These are phyloP conservation scores for Istiophorus platypterus DNA, from an alignment of 2,113 vertebrate genomes.

Conservation along the genomic window DNA sequence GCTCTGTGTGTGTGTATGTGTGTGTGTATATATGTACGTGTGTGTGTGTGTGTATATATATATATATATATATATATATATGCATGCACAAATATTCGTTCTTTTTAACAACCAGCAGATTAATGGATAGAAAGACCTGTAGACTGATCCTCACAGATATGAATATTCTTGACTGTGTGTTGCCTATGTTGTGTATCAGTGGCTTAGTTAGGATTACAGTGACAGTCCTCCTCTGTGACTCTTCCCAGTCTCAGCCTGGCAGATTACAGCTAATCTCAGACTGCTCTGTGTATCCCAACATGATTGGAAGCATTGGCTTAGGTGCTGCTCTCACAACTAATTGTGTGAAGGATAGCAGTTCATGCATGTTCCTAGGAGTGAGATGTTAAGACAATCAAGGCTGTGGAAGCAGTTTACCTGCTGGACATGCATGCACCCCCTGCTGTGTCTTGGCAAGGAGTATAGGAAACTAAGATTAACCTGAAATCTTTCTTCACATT, in stretches of 20 bases:
- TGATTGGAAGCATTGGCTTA: slow-evolving; percentile 16
- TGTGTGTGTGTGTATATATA: no score
- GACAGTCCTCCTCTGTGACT: slow-evolving; percentile 64
- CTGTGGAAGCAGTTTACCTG: background rate
- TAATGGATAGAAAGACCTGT: slow-evolving; percentile 15
- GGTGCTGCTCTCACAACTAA: background rate
- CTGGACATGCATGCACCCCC: slow-evolving; percentile 11
- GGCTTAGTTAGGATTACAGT: slow-evolving; percentile 72
- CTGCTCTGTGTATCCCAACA: slow-evolving; percentile 38
- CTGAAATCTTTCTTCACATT: slow-evolving; percentile 13
- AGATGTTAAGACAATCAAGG: background rate
- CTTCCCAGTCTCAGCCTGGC: slow-evolving; percentile 46
- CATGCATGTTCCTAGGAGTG: background rate
- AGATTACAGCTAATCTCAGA: slow-evolving; percentile 79
- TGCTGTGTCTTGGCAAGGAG: slow-evolving; percentile 5
- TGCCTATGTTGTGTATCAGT: slow-evolving; percentile 24
- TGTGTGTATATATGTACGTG: no score
- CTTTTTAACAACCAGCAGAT: background rate
- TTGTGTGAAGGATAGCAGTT: slow-evolving; percentile 2
- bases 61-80: no score
- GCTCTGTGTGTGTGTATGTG: no score
- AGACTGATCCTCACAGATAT: slow-evolving; percentile 42
- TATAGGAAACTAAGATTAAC: slow-evolving; percentile 25
- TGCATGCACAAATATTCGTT: background rate
- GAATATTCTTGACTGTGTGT: slow-evolving; percentile 32